Percentiles rank a stretch among this genome's conserved stretches.
Evolutionary conservation across 2,888 invertebrate genomes (phyloP).

Genomic region (Lutraria lutraria): DNA sequence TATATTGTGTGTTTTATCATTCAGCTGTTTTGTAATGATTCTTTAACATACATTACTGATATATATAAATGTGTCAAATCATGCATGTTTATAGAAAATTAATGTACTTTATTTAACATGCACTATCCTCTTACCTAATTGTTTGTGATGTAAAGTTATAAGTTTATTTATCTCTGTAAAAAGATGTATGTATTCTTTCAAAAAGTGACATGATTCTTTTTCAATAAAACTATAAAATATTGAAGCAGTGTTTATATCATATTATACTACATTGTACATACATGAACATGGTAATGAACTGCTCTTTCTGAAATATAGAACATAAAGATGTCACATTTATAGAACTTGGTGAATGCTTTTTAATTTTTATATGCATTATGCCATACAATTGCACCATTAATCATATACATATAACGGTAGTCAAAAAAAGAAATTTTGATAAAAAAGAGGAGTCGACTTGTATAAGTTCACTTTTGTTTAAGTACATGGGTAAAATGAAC

Average conservation of each 20-base stretch:
- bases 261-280: no score
- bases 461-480: no score
- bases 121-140: neutral
- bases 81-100: neutral
- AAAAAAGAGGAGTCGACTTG: no score
- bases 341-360: neutral
- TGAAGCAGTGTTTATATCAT: neutral
- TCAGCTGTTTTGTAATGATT: neutral
- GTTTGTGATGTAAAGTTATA: neutral
- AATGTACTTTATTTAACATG: neutral
- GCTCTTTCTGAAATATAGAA: no score
- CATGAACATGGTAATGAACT: neutral
- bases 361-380: no score
- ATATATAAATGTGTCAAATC: neutral
- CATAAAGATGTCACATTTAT: neutral
- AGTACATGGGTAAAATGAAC: no score
- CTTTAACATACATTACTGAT: neutral
- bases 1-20: neutral
- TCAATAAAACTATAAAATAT: constrained; percentile 17
- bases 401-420: no score
- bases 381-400: no score
- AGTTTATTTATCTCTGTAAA: constrained; percentile 11
- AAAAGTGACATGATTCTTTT: neutral
- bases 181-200: constrained; percentile 22
- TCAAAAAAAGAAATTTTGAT: no score